These are phyloP conservation scores for Gymnosoma rotundatum DNA, from an alignment of 2,888 invertebrate species.

Conservation along the genomic window DNA sequence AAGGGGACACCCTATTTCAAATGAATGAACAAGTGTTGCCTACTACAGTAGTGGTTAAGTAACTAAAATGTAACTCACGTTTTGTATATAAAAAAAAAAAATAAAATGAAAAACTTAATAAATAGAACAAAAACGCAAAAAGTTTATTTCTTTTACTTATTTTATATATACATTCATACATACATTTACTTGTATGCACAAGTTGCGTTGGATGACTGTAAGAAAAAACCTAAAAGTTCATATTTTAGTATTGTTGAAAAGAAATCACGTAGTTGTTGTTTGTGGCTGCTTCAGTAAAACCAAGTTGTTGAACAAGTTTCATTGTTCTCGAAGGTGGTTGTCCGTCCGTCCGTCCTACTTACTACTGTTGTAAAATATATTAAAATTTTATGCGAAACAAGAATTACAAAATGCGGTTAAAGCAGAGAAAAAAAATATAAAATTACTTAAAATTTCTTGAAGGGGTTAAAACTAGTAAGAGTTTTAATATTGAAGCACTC, in stretches of 20 bases:
- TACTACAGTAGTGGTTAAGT: slow-evolving; percentile 26
- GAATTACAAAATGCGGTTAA: not conserved
- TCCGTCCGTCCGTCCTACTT: too few species aligned
- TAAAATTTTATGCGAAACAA: not conserved
- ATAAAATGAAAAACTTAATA: slow-evolving; percentile 52
- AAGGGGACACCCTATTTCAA: not conserved
- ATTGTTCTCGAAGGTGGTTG: slow-evolving; percentile 32
- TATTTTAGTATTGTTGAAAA: slow-evolving; percentile 39
- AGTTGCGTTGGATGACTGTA: slow-evolving; percentile 1
- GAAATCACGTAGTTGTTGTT: slow-evolving; percentile 54
- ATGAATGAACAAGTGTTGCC: not conserved
- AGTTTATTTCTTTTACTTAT: slow-evolving; percentile 20
- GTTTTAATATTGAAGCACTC: too few species aligned
- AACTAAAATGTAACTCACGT: slow-evolving; percentile 58
- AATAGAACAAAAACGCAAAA: slow-evolving; percentile 49
- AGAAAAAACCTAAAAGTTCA: slow-evolving; percentile 31
- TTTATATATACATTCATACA: not conserved
- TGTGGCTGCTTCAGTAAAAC: slow-evolving; percentile 49
- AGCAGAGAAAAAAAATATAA: too few species aligned
- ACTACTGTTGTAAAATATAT: slow-evolving; percentile 10
- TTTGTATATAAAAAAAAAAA: slow-evolving; percentile 27
- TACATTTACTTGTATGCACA: not conserved
- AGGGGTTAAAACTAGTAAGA: too few species aligned
- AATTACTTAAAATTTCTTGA: too few species aligned
- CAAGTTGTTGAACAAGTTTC: slow-evolving; percentile 34